A percentile compares a stretch with the other conserved stretches of the same genome.
phyloP scores from a whole-genome alignment of 2,888 invertebrate genomes.

The Amphipoea lucens region DNA sequence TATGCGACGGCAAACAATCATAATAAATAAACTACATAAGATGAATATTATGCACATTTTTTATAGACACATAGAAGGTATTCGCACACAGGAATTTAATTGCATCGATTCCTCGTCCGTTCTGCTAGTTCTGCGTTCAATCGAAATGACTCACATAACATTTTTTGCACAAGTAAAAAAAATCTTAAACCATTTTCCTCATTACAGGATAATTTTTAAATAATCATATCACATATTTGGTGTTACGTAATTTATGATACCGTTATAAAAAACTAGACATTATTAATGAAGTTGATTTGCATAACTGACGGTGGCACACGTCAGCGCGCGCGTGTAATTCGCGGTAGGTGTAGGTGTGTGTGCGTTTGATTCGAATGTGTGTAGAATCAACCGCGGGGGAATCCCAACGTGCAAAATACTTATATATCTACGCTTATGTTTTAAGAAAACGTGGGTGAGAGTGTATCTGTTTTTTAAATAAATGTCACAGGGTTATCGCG shows the following conservation, averaged over 20 bases:
- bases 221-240: slow-evolving; percentile 34
- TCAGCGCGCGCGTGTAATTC: slow-evolving; percentile 39
- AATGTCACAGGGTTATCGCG: slow-evolving; percentile 18
- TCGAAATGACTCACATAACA: slow-evolving; percentile 24
- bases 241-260: slow-evolving; percentile 47
- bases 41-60: slow-evolving; percentile 17
- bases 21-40: slow-evolving; percentile 22
- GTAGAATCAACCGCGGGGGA: slow-evolving; percentile 75
- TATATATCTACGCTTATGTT: slow-evolving; percentile 52
- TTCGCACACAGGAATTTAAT: not conserved
- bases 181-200: slow-evolving; percentile 40
- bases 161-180: slow-evolving; percentile 6
- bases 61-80: slow-evolving; percentile 1
- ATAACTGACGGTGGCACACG: slow-evolving; percentile 68
- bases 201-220: slow-evolving; percentile 28
- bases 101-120: not conserved
- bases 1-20: slow-evolving; percentile 21
- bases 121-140: slow-evolving; percentile 12
- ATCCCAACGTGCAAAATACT: slow-evolving; percentile 80
- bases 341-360: slow-evolving; percentile 37
- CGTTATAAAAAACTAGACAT: slow-evolving; percentile 72
- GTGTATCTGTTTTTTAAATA: slow-evolving; percentile 33
- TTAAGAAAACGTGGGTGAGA: slow-evolving; percentile 65
- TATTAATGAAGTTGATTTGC: slow-evolving; percentile 69
- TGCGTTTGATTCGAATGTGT: slow-evolving; percentile 47